Evolutionary conservation across 2,797 vertebrate species (phyloP).

Genomic region (Linurgus olivaceus): DNA sequence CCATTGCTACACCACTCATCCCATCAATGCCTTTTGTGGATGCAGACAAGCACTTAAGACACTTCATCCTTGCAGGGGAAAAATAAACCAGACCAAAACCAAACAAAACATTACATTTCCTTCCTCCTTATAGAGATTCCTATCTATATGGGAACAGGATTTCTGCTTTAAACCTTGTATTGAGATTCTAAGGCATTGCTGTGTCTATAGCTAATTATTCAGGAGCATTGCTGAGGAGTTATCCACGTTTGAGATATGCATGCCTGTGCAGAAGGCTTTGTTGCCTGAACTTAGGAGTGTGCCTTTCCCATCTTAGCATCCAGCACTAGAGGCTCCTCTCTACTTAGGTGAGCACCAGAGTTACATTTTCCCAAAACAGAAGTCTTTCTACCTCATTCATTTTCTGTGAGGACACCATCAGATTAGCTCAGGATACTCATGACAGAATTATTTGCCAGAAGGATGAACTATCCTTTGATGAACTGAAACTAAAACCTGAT

Average conservation of each 20-base stretch:
- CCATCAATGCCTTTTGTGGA: background rate
- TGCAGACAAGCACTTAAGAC: background rate
- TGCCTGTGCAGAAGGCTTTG: background rate
- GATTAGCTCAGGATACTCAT: background rate
- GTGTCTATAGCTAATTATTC: background rate
- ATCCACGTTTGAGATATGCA: background rate
- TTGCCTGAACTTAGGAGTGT: background rate
- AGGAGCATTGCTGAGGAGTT: background rate
- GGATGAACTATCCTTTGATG: background rate
- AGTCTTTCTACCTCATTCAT: background rate
- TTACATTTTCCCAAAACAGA: background rate
- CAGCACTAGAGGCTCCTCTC: background rate
- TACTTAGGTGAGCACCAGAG: background rate
- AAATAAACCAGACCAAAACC: background rate
- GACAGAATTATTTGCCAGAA: background rate
- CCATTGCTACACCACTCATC: background rate
- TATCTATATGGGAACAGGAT: background rate
- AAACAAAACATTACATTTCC: rapidly evolving
- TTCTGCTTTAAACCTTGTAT: background rate
- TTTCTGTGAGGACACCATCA: background rate
- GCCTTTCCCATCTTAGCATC: background rate
- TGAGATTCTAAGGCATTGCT: background rate
- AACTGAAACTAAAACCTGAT: background rate
- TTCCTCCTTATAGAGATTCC: background rate
- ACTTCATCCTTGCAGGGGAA: background rate